Evolutionary conservation across 2,888 invertebrate species (phyloP).

Genomic region (Sminthurides aquaticus): DNA sequence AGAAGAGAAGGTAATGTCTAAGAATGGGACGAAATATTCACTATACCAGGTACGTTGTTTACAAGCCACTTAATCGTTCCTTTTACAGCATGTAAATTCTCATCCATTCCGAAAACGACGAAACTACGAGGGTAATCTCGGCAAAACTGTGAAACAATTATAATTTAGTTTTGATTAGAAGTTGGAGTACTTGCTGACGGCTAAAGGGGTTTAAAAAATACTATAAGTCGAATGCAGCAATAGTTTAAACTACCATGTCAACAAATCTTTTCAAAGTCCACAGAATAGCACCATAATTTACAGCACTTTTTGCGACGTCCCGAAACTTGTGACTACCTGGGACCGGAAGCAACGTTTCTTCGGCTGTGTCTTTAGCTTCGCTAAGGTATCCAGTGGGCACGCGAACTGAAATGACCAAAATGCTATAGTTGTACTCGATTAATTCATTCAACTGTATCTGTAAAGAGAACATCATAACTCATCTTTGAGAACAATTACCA

Average conservation of each 20-base stretch:
- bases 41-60: constrained; percentile 30
- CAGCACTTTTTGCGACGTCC: not conserved
- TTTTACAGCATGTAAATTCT: constrained; percentile 21
- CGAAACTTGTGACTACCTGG: not conserved
- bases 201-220: too few species aligned
- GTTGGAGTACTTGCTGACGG: too few species aligned
- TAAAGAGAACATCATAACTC: not conserved
- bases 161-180: not conserved
- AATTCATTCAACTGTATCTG: not conserved
- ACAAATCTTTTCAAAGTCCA: not conserved
- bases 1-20: too few species aligned
- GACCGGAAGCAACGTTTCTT: constrained; percentile 30
- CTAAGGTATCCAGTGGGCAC: constrained; percentile 36
- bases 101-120: constrained; percentile 31
- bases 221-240: not conserved
- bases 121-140: constrained; percentile 7
- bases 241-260: not conserved
- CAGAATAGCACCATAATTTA: not conserved
- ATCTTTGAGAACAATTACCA: constrained; percentile 25
- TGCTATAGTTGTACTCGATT: not conserved
- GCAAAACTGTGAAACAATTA: constrained; percentile 12
- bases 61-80: constrained; percentile 34
- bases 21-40: too few species aligned
- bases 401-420: constrained; percentile 17
- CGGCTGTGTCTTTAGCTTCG: constrained; percentile 31